Base-by-base conservation (phyloP, 1,140 invertebrate species). In the Bicyclus anynana region DNA sequence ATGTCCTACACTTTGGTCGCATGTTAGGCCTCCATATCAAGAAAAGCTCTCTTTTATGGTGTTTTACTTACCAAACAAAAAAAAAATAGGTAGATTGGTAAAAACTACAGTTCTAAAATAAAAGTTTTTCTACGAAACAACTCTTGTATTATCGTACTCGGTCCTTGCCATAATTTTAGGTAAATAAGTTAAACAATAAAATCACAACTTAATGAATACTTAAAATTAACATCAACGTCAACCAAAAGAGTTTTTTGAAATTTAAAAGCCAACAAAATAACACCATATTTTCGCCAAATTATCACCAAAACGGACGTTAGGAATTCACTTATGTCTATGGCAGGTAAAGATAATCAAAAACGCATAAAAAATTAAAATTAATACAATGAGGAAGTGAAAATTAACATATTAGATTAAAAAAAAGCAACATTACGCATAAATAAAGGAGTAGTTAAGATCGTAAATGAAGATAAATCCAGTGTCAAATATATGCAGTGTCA, bases 131-230 rank as follows among this genome's bases (percentile, higher is more conserved):
- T 79, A 80, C 40, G 65, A 83, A 85, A 74, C 62, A 75, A 85
- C 65, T 72, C 66, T 70, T 86, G 77, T 79, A 82, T 86, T 82
- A 76, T 72, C 74, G 74, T 62, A 83, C 70, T 69, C 75, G 72
- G 75, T 80, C 76, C 76, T 84, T 84, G 82, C 73, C 82, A 84
- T 87, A 85, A 87, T 87, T 87, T 87, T 74, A 81, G 74, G 65
- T 87, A 83, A 83, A 87, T 87, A 87, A 82, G 74, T 83, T 84
- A 81, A 86, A 81, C 77, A 87, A 84, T 86, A 84, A 82, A 79
- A 81, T 84, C 79, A 83, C 80, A 82, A 84, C 83, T 86, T 84
- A 84, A 79, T 72, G 81, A 83, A 84, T 79, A 79, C 83, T 84
- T 84, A 86, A 79, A 86, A 81, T 86, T 84, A 86, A 80, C 68